A percentile compares a stretch with the other conserved stretches of the same genome.
Evolutionary conservation across 2,113 vertebrate species (phyloP).

Genomic region (Lanius ludovicianus): DNA sequence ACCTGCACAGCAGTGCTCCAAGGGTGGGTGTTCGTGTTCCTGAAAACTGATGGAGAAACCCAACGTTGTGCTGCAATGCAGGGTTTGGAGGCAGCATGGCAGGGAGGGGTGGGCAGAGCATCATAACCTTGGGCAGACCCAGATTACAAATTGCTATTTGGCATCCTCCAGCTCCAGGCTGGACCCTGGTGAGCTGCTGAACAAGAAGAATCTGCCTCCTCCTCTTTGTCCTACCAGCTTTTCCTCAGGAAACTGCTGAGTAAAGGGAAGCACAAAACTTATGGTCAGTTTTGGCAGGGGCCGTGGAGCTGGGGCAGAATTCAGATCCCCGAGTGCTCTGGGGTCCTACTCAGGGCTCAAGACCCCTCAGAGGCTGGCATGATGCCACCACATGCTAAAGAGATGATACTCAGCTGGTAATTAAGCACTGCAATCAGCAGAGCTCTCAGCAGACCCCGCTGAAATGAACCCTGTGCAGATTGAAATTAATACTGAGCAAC

Average conservation of each 20-base stretch:
- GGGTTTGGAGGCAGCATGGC: not conserved
- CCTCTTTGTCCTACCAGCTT: not conserved
- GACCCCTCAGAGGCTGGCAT: not conserved
- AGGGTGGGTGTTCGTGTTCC: not conserved
- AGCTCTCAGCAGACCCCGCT: conserved; percentile 5
- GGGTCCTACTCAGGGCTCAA: not conserved
- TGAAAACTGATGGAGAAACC: not conserved
- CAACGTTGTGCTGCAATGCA: conserved; percentile 53
- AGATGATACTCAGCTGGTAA: not conserved
- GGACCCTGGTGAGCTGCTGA: not conserved
- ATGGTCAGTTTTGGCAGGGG: not conserved
- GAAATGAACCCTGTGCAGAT: conserved; percentile 12
- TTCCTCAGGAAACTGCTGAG: not conserved
- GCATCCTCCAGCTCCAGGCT: not conserved
- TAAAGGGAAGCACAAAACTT: not conserved
- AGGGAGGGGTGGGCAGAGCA: not conserved
- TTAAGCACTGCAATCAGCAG: conserved; percentile 30
- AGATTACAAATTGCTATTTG: not conserved
- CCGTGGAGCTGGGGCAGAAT: fast-evolving
- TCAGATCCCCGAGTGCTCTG: fast-evolving
- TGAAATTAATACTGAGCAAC: conserved; percentile 8
- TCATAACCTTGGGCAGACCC: conserved; percentile 6
- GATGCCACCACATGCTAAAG: not conserved
- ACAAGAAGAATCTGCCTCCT: not conserved
- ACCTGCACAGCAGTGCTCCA: conserved; percentile 19